Conservation (phyloP, 2,888 invertebrate genomes). For the Synanthedon andrenaeformis region DNA sequence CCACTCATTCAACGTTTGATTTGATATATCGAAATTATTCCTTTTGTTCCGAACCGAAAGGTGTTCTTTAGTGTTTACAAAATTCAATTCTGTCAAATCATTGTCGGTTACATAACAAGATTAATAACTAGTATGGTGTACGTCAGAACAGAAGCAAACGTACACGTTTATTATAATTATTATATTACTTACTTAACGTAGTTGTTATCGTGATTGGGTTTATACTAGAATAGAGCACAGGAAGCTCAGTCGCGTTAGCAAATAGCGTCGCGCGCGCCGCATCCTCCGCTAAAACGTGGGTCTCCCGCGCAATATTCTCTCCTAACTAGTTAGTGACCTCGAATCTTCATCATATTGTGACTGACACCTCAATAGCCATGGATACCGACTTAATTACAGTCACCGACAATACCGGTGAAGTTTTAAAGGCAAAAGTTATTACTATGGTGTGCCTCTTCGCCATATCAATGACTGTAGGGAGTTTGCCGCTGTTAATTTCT, state of each 20-base stretch:
- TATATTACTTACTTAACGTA: not conserved
- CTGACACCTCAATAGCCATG: slow-evolving; percentile 17
- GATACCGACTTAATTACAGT: slow-evolving; percentile 5
- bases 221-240: slow-evolving; percentile 32
- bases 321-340: slow-evolving; percentile 5
- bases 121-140: too few relatives aligned
- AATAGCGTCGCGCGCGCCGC: slow-evolving; percentile 22
- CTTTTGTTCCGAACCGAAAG: too few relatives aligned
- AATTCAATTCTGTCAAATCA: too few relatives aligned
- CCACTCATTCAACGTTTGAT: too few relatives aligned
- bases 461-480: slow-evolving; percentile 81
- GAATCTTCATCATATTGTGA: slow-evolving; percentile 19
- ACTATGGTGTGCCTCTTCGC: slow-evolving; percentile 83
- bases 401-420: slow-evolving; percentile 21
- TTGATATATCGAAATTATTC: too few relatives aligned
- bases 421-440: slow-evolving; percentile 79
- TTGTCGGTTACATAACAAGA: too few relatives aligned
- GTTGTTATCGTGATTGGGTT: slow-evolving; percentile 52
- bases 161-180: too few relatives aligned
- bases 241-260: slow-evolving; percentile 38
- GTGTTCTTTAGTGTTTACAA: too few relatives aligned
- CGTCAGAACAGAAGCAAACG: too few relatives aligned
- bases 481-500: slow-evolving; percentile 79
- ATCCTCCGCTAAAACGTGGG: slow-evolving; percentile 4
- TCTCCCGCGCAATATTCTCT: not conserved